Evolutionary conservation across 2,888 invertebrate genomes (phyloP).

Genomic region (Acrocyrtus sp.): DNA sequence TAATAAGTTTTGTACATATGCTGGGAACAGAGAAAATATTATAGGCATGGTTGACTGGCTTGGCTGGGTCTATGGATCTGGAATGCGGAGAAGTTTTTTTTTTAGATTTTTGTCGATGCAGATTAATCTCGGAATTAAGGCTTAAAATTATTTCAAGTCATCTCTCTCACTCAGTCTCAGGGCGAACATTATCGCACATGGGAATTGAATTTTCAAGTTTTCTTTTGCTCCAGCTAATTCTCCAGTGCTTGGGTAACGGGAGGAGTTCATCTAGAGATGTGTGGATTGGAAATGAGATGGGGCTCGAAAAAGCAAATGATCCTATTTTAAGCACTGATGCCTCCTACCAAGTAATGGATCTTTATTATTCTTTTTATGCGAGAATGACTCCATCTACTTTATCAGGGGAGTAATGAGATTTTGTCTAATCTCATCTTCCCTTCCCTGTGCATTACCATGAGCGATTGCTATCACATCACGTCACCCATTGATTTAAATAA

Average conservation of each 20-base stretch:
- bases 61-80: too few species aligned
- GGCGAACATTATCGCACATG: background rate
- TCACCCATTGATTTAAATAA: too few species aligned
- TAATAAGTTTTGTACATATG: too few species aligned
- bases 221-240: slow-evolving; percentile 8
- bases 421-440: background rate
- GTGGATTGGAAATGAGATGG: too few species aligned
- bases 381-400: slow-evolving; percentile 28
- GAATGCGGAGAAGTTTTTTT: too few species aligned
- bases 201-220: slow-evolving; percentile 31
- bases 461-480: too few species aligned
- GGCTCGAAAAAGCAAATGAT: too few species aligned
- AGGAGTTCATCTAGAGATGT: too few species aligned
- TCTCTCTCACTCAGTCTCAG: background rate
- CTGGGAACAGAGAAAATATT: too few species aligned
- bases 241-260: slow-evolving; percentile 19
- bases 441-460: slow-evolving; percentile 15
- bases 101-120: slow-evolving; percentile 16
- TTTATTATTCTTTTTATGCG: slow-evolving; percentile 25
- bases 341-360: slow-evolving; percentile 1
- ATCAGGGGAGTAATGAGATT: slow-evolving; percentile 31
- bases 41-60: slow-evolving; percentile 29
- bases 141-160: slow-evolving; percentile 3
- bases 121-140: background rate
- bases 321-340: background rate